These are phyloP conservation scores for Aphis craccivora DNA, from an alignment of 1,140 invertebrate species.

Conservation along the genomic window DNA sequence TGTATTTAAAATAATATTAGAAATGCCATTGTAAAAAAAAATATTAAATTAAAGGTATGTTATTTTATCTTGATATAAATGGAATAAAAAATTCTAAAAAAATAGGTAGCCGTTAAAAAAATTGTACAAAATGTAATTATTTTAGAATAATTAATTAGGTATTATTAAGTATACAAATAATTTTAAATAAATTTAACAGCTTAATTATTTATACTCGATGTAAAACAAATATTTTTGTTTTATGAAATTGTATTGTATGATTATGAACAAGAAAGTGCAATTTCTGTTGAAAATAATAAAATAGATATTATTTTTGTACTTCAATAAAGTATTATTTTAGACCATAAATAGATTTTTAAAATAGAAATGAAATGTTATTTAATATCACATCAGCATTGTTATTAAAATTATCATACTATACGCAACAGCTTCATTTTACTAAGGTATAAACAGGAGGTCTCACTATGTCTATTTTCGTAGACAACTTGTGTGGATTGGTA, in stretches of 20 bases:
- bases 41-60: too few relatives aligned
- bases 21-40: too few relatives aligned
- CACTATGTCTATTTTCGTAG: not conserved
- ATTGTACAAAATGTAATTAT: too few relatives aligned
- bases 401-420: not conserved
- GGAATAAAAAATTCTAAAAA: too few relatives aligned
- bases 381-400: not conserved
- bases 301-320: not conserved
- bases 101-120: not conserved
- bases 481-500: not conserved
- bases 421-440: not conserved
- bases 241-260: not conserved
- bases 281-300: not conserved
- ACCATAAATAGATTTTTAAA: not conserved
- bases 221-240: too few relatives aligned
- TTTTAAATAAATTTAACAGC: too few relatives aligned
- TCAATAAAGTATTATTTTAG: not conserved
- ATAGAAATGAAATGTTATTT: not conserved
- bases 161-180: not conserved
- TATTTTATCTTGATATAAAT: too few relatives aligned
- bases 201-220: too few relatives aligned
- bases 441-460: not conserved
- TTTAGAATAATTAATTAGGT: not conserved
- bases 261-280: not conserved
- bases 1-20: too few relatives aligned